phyloP scores from a whole-genome alignment of 2,888 invertebrate genomes.

The Trachelus troglodyta region DNA sequence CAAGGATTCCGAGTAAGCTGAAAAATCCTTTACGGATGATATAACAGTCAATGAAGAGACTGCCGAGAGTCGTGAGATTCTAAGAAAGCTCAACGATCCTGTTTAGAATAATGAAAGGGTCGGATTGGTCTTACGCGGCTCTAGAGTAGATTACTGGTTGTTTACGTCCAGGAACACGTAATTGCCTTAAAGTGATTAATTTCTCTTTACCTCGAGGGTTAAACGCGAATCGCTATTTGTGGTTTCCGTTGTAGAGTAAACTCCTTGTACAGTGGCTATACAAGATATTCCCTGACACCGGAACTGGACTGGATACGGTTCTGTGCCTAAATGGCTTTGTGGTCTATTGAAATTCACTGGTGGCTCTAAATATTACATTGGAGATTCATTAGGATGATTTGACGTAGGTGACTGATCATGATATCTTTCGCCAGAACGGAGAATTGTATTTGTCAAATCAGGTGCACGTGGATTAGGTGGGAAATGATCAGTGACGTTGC shows the following conservation, averaged over 20 bases:
- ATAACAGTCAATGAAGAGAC: neutral
- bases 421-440: neutral
- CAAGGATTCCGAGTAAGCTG: neutral
- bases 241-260: neutral
- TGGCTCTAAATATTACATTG: neutral
- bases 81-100: neutral
- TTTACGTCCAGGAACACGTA: conserved; percentile 13
- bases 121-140: conserved; percentile 9
- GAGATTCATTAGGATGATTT: neutral
- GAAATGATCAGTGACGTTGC: neutral
- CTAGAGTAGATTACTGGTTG: conserved; percentile 15
- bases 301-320: neutral
- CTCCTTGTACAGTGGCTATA: neutral
- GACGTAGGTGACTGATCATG: neutral
- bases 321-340: neutral
- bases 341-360: neutral
- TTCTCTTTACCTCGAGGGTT: neutral
- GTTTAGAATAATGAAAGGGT: conserved; percentile 7
- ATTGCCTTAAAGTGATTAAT: conserved; percentile 21
- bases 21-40: neutral
- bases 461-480: neutral
- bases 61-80: neutral
- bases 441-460: neutral
- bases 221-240: neutral
- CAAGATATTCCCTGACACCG: neutral